phyloP scores from a whole-genome alignment of 64 coral and sea anemone genomes.

The Hydrozoanthus tunicans region DNA sequence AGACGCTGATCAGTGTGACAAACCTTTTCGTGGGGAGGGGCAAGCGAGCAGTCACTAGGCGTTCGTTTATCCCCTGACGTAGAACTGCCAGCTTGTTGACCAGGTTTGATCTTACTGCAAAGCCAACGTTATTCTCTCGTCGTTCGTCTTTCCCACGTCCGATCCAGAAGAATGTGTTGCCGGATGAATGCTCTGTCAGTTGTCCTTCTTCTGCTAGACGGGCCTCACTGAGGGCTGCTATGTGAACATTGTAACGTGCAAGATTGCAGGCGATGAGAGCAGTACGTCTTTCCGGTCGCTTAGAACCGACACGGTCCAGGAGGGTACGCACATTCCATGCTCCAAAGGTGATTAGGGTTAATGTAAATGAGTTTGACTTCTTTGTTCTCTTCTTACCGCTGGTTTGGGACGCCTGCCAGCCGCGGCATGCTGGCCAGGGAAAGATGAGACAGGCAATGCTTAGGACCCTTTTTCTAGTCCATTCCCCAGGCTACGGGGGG shows the following conservation, averaged over 20 bases:
- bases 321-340: background rate
- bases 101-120: background rate
- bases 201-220: background rate
- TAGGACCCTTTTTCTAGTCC: background rate
- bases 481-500: background rate
- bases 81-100: background rate
- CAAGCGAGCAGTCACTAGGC: background rate
- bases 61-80: background rate
- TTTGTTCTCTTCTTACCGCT: background rate
- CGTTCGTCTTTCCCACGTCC: background rate
- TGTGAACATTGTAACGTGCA: background rate
- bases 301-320: background rate
- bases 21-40: background rate
- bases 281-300: background rate
- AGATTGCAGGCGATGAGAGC: background rate
- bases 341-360: background rate
- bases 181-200: background rate
- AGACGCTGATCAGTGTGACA: background rate
- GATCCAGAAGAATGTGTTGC: slow-evolving; percentile 1
- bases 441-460: background rate
- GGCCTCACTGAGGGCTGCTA: background rate
- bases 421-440: background rate
- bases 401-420: background rate
- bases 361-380: background rate
- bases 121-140: background rate